phyloP scores from a whole-genome alignment of 2,888 invertebrate genomes.

The Eutolmus rufibarbis region DNA sequence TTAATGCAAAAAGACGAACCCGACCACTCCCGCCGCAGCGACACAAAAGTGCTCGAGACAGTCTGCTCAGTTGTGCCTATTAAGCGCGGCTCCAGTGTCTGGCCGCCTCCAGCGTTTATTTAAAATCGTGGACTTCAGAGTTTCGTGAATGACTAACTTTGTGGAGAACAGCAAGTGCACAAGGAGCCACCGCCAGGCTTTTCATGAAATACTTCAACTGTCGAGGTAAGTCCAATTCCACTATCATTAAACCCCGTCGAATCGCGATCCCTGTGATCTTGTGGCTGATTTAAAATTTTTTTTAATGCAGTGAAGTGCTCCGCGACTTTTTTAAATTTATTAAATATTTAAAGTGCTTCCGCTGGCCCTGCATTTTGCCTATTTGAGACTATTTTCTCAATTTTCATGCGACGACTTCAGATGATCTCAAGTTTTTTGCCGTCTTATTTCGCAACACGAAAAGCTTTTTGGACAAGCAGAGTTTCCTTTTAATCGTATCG shows the following conservation, averaged over 20 bases:
- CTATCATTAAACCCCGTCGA: neutral
- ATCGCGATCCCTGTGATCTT: neutral
- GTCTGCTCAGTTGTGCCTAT: neutral
- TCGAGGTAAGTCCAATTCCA: constrained; percentile 6
- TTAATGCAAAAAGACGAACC: neutral
- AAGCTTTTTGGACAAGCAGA: neutral
- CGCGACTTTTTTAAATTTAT: neutral
- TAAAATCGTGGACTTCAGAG: neutral
- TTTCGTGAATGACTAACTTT: constrained; percentile 26
- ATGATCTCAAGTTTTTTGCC: neutral
- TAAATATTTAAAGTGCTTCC: neutral
- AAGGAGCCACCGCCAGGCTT: constrained; percentile 21
- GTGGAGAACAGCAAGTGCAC: neutral
- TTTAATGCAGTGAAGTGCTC: neutral
- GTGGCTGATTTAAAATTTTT: neutral
- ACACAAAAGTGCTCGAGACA: neutral
- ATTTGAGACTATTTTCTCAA: neutral
- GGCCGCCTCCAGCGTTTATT: neutral
- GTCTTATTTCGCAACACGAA: neutral
- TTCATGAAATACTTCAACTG: neutral
- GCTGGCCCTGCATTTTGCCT: neutral
- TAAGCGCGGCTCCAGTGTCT: neutral
- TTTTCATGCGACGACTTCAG: neutral
- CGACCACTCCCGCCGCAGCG: neutral
- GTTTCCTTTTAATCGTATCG: neutral